phyloP scores from a whole-genome alignment of 2,797 vertebrate species.

The Tragelaphus oryx region DNA sequence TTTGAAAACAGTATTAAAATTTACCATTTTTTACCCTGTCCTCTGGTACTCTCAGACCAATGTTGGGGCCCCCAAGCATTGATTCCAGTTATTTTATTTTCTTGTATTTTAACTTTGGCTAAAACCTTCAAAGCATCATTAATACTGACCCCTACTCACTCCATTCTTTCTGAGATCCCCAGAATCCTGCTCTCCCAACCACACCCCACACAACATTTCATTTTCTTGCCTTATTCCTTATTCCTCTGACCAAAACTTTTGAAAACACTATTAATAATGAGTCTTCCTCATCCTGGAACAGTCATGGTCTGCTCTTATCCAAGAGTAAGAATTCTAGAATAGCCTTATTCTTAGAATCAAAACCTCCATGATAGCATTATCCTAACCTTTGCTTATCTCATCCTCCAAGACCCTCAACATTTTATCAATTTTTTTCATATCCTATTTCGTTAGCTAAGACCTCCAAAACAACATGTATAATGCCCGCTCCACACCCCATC shows the following conservation, averaged over 20 bases:
- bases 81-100: constrained; percentile 17
- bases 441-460: neutral
- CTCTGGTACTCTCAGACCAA: neutral
- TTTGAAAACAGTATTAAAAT: constrained; percentile 38
- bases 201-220: neutral
- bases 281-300: neutral
- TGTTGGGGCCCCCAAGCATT: neutral
- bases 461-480: neutral
- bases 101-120: neutral
- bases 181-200: neutral
- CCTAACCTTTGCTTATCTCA: neutral
- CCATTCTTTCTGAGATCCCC: neutral
- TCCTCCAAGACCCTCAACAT: neutral
- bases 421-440: neutral
- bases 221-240: constrained; percentile 26
- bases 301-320: constrained; percentile 16
- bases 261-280: constrained; percentile 1
- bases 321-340: neutral
- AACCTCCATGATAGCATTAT: neutral
- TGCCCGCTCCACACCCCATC: neutral
- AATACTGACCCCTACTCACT: neutral
- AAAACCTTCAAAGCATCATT: neutral
- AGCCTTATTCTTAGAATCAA: constrained; percentile 12
- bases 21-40: neutral
- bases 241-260: neutral